A percentile compares a stretch with the other conserved stretches of the same genome.
Evolutionary conservation across 2,113 vertebrate species (phyloP).

Genomic region (Proteles cristata): DNA sequence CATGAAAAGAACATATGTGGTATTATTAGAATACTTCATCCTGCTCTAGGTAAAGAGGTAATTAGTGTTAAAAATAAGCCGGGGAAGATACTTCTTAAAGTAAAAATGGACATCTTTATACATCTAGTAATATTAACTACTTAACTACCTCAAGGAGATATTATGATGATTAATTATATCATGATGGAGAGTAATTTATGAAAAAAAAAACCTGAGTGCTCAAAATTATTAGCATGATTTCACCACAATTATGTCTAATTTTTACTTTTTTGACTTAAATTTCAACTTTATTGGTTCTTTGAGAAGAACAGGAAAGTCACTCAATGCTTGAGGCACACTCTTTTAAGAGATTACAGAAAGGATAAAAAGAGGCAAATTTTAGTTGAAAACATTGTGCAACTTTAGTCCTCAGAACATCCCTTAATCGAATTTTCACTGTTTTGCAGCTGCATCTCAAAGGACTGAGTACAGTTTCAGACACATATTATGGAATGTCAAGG

Average conservation of each 20-base stretch:
- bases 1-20: neutral
- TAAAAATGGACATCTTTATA: slow-evolving; percentile 11
- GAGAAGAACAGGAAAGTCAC: neutral
- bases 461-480: neutral
- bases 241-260: slow-evolving; percentile 1
- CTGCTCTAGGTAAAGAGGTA: neutral
- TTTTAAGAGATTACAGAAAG: neutral
- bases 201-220: neutral
- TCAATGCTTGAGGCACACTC: neutral
- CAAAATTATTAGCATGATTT: slow-evolving; percentile 31
- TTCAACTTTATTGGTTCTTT: neutral
- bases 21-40: neutral
- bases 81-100: neutral
- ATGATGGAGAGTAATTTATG: neutral
- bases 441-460: neutral
- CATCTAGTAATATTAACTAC: neutral
- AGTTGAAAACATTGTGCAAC: neutral
- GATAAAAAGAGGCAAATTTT: neutral
- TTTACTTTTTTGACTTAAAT: slow-evolving; percentile 24
- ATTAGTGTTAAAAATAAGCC: slow-evolving; percentile 3
- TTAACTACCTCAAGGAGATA: neutral
- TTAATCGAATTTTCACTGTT: neutral
- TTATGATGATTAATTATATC: neutral
- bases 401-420: neutral
- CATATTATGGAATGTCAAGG: neutral